These are phyloP conservation scores for Pyrrhosoma nymphula DNA, from an alignment of 2,888 invertebrate species.

Conservation along the genomic window DNA sequence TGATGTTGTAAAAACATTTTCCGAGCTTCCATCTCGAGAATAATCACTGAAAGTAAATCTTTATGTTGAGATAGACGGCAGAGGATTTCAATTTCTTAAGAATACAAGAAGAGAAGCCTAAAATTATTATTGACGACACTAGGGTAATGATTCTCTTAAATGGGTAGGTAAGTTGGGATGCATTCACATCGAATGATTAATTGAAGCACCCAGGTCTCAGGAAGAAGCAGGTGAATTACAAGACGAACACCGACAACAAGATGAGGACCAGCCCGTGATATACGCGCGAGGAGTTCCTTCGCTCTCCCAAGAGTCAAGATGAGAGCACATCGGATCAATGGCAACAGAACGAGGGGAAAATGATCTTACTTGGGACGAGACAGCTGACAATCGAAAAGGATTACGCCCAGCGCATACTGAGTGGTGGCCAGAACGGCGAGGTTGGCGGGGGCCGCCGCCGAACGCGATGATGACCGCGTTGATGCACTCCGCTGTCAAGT, in stretches of 20 bases:
- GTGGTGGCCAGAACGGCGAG: background rate
- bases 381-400: slow-evolving; percentile 11
- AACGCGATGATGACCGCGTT: background rate
- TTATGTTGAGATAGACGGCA: too few species aligned
- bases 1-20: too few species aligned
- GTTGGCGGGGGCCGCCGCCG: background rate
- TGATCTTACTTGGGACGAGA: background rate
- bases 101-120: too few species aligned
- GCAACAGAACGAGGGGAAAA: background rate
- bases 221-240: too few species aligned
- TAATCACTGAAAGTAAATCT: too few species aligned
- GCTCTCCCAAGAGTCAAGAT: background rate
- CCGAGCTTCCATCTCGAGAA: too few species aligned
- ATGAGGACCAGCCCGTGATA: background rate
- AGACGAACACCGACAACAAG: background rate
- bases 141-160: too few species aligned
- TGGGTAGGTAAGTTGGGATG: too few species aligned
- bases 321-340: background rate
- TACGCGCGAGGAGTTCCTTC: background rate
- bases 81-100: too few species aligned
- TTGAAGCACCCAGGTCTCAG: too few species aligned
- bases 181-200: too few species aligned
- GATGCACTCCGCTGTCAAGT: background rate
- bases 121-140: too few species aligned
- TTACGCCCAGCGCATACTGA: background rate